Conservation (phyloP, 2,113 vertebrate species). For the Crypturellus undulatus region DNA sequence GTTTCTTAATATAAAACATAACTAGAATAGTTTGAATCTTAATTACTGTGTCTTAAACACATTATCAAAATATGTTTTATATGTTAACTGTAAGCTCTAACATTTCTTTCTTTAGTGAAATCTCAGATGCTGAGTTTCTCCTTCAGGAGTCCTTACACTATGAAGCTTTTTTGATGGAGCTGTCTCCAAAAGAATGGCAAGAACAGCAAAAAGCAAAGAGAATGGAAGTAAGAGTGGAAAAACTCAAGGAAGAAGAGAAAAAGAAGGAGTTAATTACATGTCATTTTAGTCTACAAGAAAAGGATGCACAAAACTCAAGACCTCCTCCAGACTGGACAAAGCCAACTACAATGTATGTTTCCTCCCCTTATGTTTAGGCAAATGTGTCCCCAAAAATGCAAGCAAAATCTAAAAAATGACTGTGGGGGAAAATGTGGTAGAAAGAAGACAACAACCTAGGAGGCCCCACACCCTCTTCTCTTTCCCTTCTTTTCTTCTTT, state of each 20-base stretch:
- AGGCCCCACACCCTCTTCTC: too few species aligned
- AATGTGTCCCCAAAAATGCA: background rate
- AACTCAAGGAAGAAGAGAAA: background rate
- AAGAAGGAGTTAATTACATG: background rate
- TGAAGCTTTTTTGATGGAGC: slow-evolving; percentile 68
- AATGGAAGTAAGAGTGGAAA: background rate
- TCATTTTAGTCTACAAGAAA: background rate
- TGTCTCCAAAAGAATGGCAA: slow-evolving; percentile 74
- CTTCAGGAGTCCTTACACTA: slow-evolving; percentile 70
- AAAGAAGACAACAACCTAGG: too few species aligned
- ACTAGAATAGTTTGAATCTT: background rate
- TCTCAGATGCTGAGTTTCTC: slow-evolving; percentile 67
- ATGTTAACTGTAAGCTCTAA: background rate
- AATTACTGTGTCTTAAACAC: background rate
- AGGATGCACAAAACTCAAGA: background rate
- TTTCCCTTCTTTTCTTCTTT: too few species aligned
- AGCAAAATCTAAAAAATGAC: background rate
- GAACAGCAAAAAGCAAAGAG: slow-evolving; percentile 42
- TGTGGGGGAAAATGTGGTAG: too few species aligned
- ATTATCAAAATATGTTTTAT: background rate
- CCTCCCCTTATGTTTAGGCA: background rate
- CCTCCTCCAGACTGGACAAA: background rate
- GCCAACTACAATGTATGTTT: background rate
- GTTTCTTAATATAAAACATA: background rate
- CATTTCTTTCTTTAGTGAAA: slow-evolving; percentile 67